Evolutionary conservation across 1,140 invertebrate species (phyloP).

Genomic region (Octopus bimaculoides): DNA sequence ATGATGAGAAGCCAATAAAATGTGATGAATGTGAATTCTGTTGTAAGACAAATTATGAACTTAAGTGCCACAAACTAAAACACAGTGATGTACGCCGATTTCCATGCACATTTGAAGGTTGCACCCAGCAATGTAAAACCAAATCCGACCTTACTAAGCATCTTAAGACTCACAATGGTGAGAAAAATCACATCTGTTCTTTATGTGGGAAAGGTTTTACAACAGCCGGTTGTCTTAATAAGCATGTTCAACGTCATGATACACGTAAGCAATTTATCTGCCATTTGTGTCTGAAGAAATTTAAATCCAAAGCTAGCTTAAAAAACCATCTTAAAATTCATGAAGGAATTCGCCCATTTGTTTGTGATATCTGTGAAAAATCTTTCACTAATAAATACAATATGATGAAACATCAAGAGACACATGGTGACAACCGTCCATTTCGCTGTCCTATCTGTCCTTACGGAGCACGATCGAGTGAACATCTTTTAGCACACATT

Average conservation of each 20-base stretch:
- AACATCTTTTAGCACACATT: conserved; percentile 37
- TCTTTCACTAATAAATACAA: conserved; percentile 29
- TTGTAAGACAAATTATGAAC: conserved; percentile 40
- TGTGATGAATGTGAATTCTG: conserved; percentile 38
- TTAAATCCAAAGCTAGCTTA: conserved; percentile 31
- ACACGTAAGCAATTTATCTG: conserved; percentile 29
- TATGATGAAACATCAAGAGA: conserved; percentile 31
- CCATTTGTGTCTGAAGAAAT: conserved; percentile 29
- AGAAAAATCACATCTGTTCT: conserved; percentile 27
- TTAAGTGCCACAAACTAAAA: conserved; percentile 34
- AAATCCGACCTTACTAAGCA: conserved; percentile 39
- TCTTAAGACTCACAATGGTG: conserved; percentile 26
- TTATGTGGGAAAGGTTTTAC: conserved; percentile 37
- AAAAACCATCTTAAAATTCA: conserved; percentile 33
- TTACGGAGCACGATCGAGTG: conserved; percentile 26
- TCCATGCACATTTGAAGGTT: conserved; percentile 35
- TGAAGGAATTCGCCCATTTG: conserved; percentile 29
- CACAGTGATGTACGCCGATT: conserved; percentile 33
- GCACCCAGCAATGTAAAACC: conserved; percentile 30
- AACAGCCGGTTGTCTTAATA: conserved; percentile 23
- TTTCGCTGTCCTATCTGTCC: conserved; percentile 37
- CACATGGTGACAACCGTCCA: conserved; percentile 29
- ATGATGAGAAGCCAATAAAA: conserved; percentile 32
- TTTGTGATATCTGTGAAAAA: conserved; percentile 31
- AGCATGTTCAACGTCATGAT: conserved; percentile 29